Percentiles rank a stretch among this genome's conserved stretches.
Conservation (phyloP, 2,113 vertebrate species). For the Engystomops pustulosus region DNA sequence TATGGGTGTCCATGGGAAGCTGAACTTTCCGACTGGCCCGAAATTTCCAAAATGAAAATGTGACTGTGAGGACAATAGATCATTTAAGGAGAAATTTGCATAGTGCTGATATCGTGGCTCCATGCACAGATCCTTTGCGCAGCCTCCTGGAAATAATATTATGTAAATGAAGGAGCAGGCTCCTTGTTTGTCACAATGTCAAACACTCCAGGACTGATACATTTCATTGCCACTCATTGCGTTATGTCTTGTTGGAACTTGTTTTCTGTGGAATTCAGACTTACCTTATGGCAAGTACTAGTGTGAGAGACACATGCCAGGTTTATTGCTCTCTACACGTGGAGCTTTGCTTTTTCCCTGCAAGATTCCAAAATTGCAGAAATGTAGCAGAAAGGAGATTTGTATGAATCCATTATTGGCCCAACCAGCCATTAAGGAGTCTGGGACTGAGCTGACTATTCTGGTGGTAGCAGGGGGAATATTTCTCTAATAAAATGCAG, state of each 20-base stretch:
- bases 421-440: neutral
- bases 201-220: neutral
- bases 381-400: neutral
- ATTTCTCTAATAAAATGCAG: too few species aligned
- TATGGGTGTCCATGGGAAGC: constrained; percentile 16
- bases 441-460: neutral
- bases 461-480: too few species aligned
- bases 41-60: neutral
- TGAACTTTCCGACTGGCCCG: neutral
- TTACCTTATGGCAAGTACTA: neutral
- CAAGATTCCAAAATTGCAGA: neutral
- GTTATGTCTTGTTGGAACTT: neutral
- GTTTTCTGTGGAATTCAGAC: neutral
- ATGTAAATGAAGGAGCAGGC: neutral
- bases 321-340: neutral
- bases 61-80: neutral
- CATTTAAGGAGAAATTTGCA: constrained; percentile 36
- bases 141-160: neutral
- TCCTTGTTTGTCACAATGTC: neutral
- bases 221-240: neutral
- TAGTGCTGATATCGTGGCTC: neutral
- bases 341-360: neutral
- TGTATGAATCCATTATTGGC: neutral
- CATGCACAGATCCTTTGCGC: neutral
- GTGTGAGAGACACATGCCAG: neutral